phyloP scores from a whole-genome alignment of 2,888 invertebrate species.

The Tuta absoluta region DNA sequence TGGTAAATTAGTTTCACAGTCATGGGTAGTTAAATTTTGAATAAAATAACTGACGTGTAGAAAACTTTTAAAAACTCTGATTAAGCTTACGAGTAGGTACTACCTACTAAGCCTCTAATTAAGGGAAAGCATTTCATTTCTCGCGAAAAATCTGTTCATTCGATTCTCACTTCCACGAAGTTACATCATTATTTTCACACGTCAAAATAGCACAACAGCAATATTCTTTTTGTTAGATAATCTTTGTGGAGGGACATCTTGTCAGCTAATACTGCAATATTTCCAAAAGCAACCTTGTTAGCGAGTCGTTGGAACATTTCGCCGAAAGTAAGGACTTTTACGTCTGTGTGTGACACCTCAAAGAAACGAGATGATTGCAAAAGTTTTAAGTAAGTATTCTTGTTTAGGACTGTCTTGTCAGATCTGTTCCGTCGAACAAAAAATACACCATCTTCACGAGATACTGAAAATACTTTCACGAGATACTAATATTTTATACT shows the following conservation, averaged over 20 bases:
- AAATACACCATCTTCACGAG: too few species aligned
- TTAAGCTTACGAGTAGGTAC: too few species aligned
- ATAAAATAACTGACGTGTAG: too few species aligned
- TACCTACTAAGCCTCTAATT: too few species aligned
- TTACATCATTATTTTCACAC: background rate
- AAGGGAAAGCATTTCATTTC: too few species aligned
- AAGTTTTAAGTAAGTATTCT: constrained; percentile 1
- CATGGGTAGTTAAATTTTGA: too few species aligned
- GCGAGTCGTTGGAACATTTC: background rate
- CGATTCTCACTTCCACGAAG: background rate
- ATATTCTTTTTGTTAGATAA: background rate
- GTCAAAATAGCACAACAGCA: background rate
- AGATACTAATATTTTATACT: too few species aligned
- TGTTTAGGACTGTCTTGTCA: background rate
- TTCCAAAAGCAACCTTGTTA: constrained; percentile 1
- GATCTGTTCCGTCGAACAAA: background rate
- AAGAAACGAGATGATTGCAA: constrained; percentile 7
- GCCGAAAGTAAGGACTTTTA: constrained; percentile 16
- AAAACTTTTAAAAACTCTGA: too few species aligned
- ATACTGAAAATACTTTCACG: too few species aligned
- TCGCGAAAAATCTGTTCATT: background rate
- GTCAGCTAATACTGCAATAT: constrained; percentile 4
- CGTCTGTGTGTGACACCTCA: background rate
- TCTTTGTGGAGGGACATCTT: background rate
- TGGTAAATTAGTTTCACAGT: too few species aligned